A percentile compares a stretch with the other conserved stretches of the same genome.
phyloP scores from a whole-genome alignment of 2,888 invertebrate species.

The Pemphredon lugubris region DNA sequence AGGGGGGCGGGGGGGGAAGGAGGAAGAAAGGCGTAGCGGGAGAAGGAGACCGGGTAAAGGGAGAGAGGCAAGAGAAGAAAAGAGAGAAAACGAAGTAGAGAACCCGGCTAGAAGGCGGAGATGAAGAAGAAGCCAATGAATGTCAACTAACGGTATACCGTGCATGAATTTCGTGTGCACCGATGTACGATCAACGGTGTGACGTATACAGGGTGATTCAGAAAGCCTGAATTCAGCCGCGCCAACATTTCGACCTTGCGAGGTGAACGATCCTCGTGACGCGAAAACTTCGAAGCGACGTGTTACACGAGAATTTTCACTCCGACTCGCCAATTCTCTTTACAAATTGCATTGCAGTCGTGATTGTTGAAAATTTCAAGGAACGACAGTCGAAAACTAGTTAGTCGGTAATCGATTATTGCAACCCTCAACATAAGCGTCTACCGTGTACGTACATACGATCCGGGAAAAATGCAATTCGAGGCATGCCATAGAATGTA shows the following conservation, averaged over 20 bases:
- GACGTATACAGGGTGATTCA: background rate
- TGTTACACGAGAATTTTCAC: too few relatives aligned
- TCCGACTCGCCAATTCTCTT: too few relatives aligned
- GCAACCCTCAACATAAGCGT: too few relatives aligned
- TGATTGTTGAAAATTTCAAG: too few relatives aligned
- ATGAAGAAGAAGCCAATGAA: slow-evolving; percentile 71
- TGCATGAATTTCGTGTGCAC: slow-evolving; percentile 71
- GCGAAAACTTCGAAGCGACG: too few relatives aligned
- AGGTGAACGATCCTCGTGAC: too few relatives aligned
- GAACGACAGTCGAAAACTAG: too few relatives aligned
- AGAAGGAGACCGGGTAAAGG: background rate
- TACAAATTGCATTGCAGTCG: too few relatives aligned
- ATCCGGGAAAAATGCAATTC: slow-evolving; percentile 38
- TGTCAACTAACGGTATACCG: slow-evolving; percentile 73
- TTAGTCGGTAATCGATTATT: too few relatives aligned
- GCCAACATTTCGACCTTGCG: too few relatives aligned
- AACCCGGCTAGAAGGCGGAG: slow-evolving; percentile 59
- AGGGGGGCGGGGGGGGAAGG: background rate
- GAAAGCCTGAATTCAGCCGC: too few relatives aligned
- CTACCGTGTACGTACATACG: too few relatives aligned
- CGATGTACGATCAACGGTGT: slow-evolving; percentile 30
- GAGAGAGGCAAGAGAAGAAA: slow-evolving; percentile 2
- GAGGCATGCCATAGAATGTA: slow-evolving; percentile 33
- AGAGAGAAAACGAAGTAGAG: slow-evolving; percentile 41
- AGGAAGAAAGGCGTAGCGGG: slow-evolving; percentile 6